Evolutionary conservation across 2,888 invertebrate genomes (phyloP), one percentile per base, ranked within the genome.

Genomic region (Dasysyrphus albostriatus): DNA sequence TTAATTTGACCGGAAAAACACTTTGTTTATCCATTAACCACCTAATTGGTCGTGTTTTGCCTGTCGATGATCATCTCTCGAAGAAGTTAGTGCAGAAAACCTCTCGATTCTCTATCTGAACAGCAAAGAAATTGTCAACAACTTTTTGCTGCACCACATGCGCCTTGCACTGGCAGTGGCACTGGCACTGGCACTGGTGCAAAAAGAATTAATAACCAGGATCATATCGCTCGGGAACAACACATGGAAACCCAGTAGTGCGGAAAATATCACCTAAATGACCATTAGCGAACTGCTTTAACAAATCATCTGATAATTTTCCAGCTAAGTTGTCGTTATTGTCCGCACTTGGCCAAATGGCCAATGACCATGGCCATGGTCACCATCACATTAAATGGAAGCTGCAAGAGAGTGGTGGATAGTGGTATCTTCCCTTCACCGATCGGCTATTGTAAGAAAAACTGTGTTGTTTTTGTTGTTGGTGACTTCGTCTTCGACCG

Each of bases 201-300:
- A 24, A 75, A 75, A 67, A 54, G 79, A 67, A 87, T 83, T 87
- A 87, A 87, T 87, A 87, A 87, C 78, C 74, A 67, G 83, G 83
- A 87, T 87, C 75, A 72, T 87, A 87, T 87, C 83, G 78, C 67
- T 51, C 42, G 29, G 67, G 67, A 54, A 69, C 69, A 54, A 69
- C 69, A 69, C 51, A 72, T 32, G 72, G 75, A 79, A 79, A 72
- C 14, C 70, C 88, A 88, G 65, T 88, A 84, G 88, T 87, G 88
- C 89, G 88, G 88, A 89, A 89, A 89, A 89, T 90, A 90, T 90
- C 90, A 89, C 90, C 90, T 80, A 91, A 91, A 91, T 91, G 90
- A 90, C 90, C 90, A 90, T 91, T 91, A 91, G 82, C 70, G 78
- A 87, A 54, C 83, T 78, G 79, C 87, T 87, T 87, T 83, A 83